Conservation (phyloP, 2,113 vertebrate genomes). For the Erythrocercus mccallii region DNA sequence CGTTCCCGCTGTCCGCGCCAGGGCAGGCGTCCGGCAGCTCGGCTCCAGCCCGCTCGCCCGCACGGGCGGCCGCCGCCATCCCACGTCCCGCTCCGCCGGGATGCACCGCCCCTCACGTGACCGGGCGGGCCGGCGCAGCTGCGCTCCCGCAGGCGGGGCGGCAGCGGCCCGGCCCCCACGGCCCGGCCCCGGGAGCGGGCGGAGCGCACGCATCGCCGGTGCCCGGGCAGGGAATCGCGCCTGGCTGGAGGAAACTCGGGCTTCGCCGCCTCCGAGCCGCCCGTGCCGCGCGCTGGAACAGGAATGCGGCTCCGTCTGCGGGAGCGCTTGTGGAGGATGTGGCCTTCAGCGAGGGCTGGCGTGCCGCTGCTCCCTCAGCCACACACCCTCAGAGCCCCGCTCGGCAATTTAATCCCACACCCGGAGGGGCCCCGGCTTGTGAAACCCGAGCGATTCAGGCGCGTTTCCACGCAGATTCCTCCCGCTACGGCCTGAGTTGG, state of each 20-base stretch:
- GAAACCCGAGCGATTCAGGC: no score
- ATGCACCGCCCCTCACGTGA: neutral
- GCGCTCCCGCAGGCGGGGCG: neutral
- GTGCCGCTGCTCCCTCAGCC: neutral
- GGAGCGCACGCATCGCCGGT: fast-evolving
- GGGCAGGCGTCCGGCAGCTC: slow-evolving; percentile 69
- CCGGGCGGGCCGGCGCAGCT: neutral
- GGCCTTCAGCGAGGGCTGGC: fast-evolving
- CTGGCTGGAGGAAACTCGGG: fast-evolving
- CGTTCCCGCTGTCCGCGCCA: slow-evolving; percentile 87
- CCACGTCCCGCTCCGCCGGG: neutral
- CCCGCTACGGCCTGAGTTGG: fast-evolving
- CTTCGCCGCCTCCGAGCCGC: no score
- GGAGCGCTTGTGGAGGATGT: fast-evolving
- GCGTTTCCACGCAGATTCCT: neutral
- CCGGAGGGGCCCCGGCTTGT: fast-evolving
- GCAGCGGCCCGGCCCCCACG: no score
- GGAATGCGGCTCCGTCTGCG: fast-evolving
- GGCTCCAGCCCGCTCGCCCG: neutral
- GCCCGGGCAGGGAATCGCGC: fast-evolving
- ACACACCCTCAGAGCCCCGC: fast-evolving
- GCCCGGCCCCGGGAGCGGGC: no score
- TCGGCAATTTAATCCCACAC: fast-evolving
- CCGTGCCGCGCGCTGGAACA: fast-evolving
- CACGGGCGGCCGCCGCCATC: neutral